Base-by-base conservation (phyloP, 2,797 vertebrate species). In the Clarias laeviceps region DNA sequence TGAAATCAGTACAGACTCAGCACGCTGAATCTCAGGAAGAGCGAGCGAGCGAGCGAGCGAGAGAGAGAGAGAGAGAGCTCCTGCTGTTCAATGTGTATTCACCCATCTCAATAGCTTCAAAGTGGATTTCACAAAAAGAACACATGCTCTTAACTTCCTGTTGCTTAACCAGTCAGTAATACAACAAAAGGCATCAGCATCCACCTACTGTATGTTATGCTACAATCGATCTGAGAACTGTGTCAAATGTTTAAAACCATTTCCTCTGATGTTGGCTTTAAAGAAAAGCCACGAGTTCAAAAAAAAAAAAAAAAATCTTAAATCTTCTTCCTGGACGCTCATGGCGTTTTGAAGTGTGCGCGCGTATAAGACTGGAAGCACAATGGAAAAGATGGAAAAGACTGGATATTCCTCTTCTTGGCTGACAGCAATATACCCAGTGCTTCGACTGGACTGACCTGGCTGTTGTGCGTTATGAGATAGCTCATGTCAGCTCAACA, bases 221-320 rank as follows among this genome's bases (percentile, higher is more conserved):
- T 40, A 64, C 37, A 78, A 79, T 62, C 57, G n/a, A 79, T 79
- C 22, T 20, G 72, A 57, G 22, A 37, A 27, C 17, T 27, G 18
- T 62, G 56, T 20, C 32, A 1, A 1, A 22, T n/a, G 29, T 66
- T 50, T 56, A 12, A 37, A n/a, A 37, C 14, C 8, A 17, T 29
- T 22, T 84, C 18, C 57, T 79, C 32, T 62, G 56, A 78, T 61
- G 57, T 37, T 24, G 22, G 5, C 76, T 61, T 78, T 61, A 78
- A 79, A 79, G 32, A 22, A 62, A 40, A 79, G 56, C 29, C 37
- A 14, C 15, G 12, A 0, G 17, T 62, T 79, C 5, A 9, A 12
- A 20, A 22, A n/a, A 6, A 15, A 14, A 15, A 78, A 62, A 79
- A 79, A 15, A 5, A 22, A 18, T 61, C 6, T 34, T 72, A 45